Evolutionary conservation across 2,113 vertebrate genomes (phyloP), one percentile per base, ranked within the genome.

Genomic region (Epinephelus moara): DNA sequence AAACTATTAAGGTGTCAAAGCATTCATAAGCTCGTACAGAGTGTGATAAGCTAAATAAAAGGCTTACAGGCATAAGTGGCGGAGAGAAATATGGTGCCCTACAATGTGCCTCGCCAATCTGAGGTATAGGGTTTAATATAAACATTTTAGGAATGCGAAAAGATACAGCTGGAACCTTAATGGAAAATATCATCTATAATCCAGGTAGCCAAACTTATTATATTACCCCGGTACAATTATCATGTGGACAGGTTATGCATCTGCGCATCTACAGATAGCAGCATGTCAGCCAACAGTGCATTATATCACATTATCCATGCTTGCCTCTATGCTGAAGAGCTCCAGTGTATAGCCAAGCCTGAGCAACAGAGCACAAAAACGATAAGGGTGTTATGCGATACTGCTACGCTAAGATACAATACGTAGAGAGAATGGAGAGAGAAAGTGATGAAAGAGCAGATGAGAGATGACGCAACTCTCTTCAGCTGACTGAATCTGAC

Each of bases 361-460:
- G 61, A 80, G 71, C 59, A 75, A 59, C 40, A 56, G 30, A 72
- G 59, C 66, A 82, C 25, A 71, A 57, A 78, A 27, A 87, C 18
- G 27, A 83, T 10, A 61, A n/a, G 56, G 11, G 60, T 70, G 63
- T 64, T 23, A 78, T 15, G 42, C 18, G 73, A 81, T 61, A 75
- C 62, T n/a, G 50, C 56, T 33, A 63, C 75, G 19, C 47, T 66
- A 55, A 17, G 25, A 70, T 2, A 84, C 33, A 75, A 71, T 53
- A 71, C 7, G 23, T 33, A 42, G 12, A 68, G 33, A 37, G 55
- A 68, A 70, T 18, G 61, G 40, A 37, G 49, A 66, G 76, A 61
- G 56, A 87, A 75, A 91, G 64, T 81, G 62, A 79, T 70, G 66
- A 80, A 86, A 80, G 78, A 76, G 75, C 55, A 62, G 27, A 82